Percentiles rank a stretch among this genome's conserved stretches.
phyloP scores from a whole-genome alignment of 2,113 vertebrate genomes.

The Semicossyphus pulcher region DNA sequence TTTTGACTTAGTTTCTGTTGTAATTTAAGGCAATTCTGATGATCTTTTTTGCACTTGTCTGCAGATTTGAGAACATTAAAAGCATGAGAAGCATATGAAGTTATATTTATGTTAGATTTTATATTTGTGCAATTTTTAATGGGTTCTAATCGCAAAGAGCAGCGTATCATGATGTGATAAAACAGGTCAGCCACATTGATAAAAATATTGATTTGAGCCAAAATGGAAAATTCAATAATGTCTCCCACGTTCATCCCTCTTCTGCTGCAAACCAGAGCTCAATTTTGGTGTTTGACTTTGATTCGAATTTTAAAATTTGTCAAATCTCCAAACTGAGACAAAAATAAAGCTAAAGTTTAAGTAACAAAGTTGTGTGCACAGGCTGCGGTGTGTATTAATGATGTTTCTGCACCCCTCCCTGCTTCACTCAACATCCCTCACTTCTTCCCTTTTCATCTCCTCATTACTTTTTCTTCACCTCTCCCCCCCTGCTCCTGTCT shows the following conservation, averaged over 20 bases:
- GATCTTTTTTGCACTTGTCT: not conserved
- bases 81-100: not conserved
- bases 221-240: slow-evolving; percentile 29
- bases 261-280: not conserved
- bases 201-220: slow-evolving; percentile 36
- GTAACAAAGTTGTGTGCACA: not conserved
- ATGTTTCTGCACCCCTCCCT: not conserved
- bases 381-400: not conserved
- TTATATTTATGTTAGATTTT: not conserved
- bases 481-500: not conserved
- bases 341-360: too few species aligned
- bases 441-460: not conserved
- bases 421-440: not conserved
- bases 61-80: not conserved
- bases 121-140: not conserved
- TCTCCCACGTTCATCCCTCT: slow-evolving; percentile 7
- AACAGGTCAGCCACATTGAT: slow-evolving; percentile 30
- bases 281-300: not conserved
- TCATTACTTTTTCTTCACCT: not conserved
- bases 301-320: not conserved
- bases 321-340: too few species aligned
- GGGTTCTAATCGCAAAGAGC: not conserved
- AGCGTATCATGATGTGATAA: not conserved
- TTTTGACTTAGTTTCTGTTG: too few species aligned
- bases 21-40: not conserved